Evolutionary conservation across 2,113 vertebrate species (phyloP).

Genomic region (Cariama cristata): DNA sequence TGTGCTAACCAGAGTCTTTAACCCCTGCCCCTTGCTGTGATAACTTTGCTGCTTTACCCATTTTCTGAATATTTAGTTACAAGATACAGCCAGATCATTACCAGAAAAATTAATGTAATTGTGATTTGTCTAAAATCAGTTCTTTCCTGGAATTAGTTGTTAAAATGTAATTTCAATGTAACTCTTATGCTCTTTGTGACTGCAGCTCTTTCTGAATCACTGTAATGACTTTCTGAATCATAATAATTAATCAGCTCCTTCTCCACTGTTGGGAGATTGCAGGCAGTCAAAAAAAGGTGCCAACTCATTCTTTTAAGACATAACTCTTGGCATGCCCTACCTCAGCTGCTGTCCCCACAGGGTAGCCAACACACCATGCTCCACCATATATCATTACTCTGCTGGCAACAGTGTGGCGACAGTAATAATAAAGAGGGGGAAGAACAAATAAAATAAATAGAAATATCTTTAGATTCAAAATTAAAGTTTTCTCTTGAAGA

Average conservation of each 20-base stretch:
- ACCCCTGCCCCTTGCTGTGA: background rate
- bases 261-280: background rate
- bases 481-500: background rate
- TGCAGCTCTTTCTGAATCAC: background rate
- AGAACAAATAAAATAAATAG: background rate
- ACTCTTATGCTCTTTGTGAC: background rate
- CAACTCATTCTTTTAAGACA: background rate
- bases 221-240: background rate
- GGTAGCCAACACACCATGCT: background rate
- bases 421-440: background rate
- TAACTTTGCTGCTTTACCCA: background rate
- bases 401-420: background rate
- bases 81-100: background rate
- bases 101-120: background rate
- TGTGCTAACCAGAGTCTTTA: background rate
- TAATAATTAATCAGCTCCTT: background rate
- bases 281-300: background rate
- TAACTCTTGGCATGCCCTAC: background rate
- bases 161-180: background rate
- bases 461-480: background rate
- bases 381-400: no score
- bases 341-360: background rate
- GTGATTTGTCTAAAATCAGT: background rate
- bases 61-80: background rate
- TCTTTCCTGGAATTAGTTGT: background rate